These are phyloP conservation scores for Drosophila subobscura DNA, from an alignment of 1,140 invertebrate species.

Conservation along the genomic window DNA sequence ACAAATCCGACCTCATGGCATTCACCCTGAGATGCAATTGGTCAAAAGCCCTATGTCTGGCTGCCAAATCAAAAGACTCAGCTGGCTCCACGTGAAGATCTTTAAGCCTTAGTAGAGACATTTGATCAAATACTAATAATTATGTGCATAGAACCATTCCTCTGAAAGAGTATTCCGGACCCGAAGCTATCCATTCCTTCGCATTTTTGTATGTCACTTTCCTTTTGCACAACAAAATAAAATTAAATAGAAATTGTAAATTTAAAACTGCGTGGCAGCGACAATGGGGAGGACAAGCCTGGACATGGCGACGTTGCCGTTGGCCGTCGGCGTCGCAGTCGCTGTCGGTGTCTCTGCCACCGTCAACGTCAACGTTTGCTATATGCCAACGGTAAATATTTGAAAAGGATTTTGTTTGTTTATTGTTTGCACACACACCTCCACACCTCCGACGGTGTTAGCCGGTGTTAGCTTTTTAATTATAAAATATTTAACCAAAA, in stretches of 20 bases:
- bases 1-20: too few relatives aligned
- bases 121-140: too few relatives aligned
- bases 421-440: constrained; percentile 83
- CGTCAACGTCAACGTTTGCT: constrained; percentile 55
- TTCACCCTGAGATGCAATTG: too few relatives aligned
- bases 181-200: too few relatives aligned
- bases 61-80: too few relatives aligned
- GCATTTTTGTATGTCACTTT: constrained; percentile 26
- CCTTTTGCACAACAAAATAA: constrained; percentile 55
- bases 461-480: constrained; percentile 83
- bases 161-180: too few relatives aligned
- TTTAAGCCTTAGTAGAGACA: too few relatives aligned
- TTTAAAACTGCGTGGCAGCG: constrained; percentile 49
- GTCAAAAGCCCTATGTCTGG: too few relatives aligned
- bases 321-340: constrained; percentile 19
- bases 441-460: constrained; percentile 82
- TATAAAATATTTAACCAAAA: constrained; percentile 84
- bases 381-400: constrained; percentile 83
- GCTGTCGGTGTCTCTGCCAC: constrained; percentile 22
- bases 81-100: too few relatives aligned
- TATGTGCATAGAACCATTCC: too few relatives aligned
- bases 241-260: constrained; percentile 69
- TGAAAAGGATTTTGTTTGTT: constrained; percentile 84
- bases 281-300: not conserved
- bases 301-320: constrained; percentile 10